Evolutionary conservation across 2,113 vertebrate species (phyloP).

Genomic region (Labeo rohita): DNA sequence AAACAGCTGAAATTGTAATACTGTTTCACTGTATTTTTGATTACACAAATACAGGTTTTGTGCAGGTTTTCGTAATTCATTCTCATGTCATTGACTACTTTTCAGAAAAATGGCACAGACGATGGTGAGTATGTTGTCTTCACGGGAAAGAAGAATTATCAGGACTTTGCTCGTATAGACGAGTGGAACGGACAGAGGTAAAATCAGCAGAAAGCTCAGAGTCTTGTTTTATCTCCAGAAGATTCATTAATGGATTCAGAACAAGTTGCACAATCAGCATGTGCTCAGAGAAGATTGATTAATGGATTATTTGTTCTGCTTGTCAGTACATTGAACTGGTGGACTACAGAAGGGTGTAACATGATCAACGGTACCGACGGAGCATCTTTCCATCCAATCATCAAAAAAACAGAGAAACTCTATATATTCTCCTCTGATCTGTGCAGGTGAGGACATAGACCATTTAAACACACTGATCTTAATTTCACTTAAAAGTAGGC

Average conservation of each 20-base stretch:
- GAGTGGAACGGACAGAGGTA: slow-evolving; percentile 89
- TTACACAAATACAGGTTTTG: too few species aligned
- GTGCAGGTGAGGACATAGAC: slow-evolving; percentile 81
- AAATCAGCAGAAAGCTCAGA: slow-evolving; percentile 6
- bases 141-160: slow-evolving; percentile 84
- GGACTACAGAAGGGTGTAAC: slow-evolving; percentile 86
- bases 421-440: slow-evolving; percentile 94
- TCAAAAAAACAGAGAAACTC: slow-evolving; percentile 84
- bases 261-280: background rate
- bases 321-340: slow-evolving; percentile 85
- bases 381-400: slow-evolving; percentile 87
- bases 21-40: too few species aligned
- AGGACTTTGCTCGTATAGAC: slow-evolving; percentile 88
- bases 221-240: background rate
- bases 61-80: background rate
- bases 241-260: background rate
- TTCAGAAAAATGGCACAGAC: slow-evolving; percentile 86
- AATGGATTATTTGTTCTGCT: background rate
- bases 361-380: slow-evolving; percentile 98
- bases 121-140: slow-evolving; percentile 91
- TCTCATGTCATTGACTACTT: background rate
- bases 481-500: background rate
- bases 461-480: background rate
- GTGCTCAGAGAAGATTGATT: background rate
- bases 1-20: too few species aligned